Evolutionary conservation across 2,888 invertebrate genomes (phyloP), one percentile per base, ranked within the genome.

Genomic region (Gnatocerus cornutus): DNA sequence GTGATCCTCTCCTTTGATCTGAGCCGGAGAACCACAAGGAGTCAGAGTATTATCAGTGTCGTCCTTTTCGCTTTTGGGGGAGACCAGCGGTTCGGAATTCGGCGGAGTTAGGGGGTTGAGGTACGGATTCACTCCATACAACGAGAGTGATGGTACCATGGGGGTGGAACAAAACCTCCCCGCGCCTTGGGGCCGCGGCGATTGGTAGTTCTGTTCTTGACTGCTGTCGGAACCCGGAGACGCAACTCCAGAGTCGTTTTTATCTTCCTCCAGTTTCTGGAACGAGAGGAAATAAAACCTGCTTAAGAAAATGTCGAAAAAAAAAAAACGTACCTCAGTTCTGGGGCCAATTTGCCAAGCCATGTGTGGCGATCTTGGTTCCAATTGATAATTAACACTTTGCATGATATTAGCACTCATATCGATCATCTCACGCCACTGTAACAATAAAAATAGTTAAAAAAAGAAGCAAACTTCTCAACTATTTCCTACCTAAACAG

Each of bases 171-270:
- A 84, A 13, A 76, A 85, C 21, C 77, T 71, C 33, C 79, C 81
- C 1, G 67, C 6, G 41, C 39, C 37, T 71, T 75, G 73, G 43
- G 75, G 10, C 59, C 68, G 61, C 2, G 71, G 66, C 12, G 69
- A 66, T 46, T 58, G 27, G 37, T 68, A 63, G 5, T 56, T 50
- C 46, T 50, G 67, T 21, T 61, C 68, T 29, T 72, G 77, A 70
- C 83, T 81, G 64, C 41, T 41, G 74, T 89, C 89, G n/a, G 88
- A 88, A 14, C 69, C 89, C 75, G 33, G 33, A n/a, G 90, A 90
- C 5, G 88, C 87, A 67, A 90, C 88, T 0, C 88, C 87, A 75
- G 89, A 90, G 71, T 89, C 89, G 76, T 89, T 88, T 82, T 86
- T 66, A 82, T 84, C 83, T 29, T 79, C 79, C 7, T 86, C 85